These are phyloP conservation scores for Plutella xylostella DNA, from an alignment of 2,888 invertebrate species.

Conservation along the genomic window DNA sequence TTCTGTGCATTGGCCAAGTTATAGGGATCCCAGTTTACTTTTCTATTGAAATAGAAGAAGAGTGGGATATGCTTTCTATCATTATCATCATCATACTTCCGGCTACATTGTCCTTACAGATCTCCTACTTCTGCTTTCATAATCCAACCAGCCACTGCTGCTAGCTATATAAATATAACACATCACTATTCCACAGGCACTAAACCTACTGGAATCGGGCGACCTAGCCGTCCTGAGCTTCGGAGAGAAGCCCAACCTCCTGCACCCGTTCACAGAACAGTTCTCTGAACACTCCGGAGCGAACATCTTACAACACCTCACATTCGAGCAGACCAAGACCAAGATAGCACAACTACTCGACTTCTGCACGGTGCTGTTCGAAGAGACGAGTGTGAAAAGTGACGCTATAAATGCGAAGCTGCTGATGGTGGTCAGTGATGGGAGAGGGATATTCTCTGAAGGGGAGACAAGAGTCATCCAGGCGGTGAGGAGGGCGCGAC, in stretches of 20 bases:
- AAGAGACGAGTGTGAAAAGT: slow-evolving; percentile 54
- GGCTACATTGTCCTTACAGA: too few species aligned
- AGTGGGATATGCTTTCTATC: too few species aligned
- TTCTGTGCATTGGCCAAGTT: too few species aligned
- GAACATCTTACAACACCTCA: slow-evolving; percentile 81
- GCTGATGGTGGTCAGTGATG: slow-evolving; percentile 94
- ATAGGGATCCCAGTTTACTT: too few species aligned
- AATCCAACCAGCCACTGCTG: too few species aligned
- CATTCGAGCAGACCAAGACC: slow-evolving; percentile 92
- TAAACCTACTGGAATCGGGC: slow-evolving; percentile 94
- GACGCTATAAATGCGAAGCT: slow-evolving; percentile 81
- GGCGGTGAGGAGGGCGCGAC: slow-evolving; percentile 83
- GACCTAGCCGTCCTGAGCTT: slow-evolving; percentile 92
- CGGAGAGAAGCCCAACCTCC: slow-evolving; percentile 85
- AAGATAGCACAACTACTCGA: slow-evolving; percentile 86
- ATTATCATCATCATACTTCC: too few species aligned
- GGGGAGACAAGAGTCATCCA: slow-evolving; percentile 80
- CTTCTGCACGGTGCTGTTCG: slow-evolving; percentile 75
- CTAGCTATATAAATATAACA: too few species aligned
- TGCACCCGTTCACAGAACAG: slow-evolving; percentile 89
- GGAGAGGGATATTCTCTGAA: slow-evolving; percentile 91
- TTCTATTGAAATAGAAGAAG: too few species aligned
- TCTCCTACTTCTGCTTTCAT: too few species aligned
- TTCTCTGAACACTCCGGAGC: slow-evolving; percentile 91
- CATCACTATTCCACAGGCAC: slow-evolving; percentile 76